Conservation (phyloP, 37 sponge, comb jelly and placozoan species). For the Amphimedon queenslandica region DNA sequence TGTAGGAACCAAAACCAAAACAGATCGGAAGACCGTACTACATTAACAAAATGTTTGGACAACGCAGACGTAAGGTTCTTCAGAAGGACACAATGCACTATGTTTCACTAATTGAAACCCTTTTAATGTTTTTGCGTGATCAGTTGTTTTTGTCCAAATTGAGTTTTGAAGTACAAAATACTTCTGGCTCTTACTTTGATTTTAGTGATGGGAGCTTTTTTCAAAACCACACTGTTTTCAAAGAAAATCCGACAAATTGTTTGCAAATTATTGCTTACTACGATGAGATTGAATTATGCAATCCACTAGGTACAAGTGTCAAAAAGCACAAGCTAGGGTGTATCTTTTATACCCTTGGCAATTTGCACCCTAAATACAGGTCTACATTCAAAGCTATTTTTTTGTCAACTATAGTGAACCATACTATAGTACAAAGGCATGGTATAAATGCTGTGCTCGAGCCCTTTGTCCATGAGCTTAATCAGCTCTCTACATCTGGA, state of each 20-base stretch:
- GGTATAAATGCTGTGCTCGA: constrained; percentile 5
- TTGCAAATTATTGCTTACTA: constrained; percentile 18
- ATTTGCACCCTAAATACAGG: constrained; percentile 15
- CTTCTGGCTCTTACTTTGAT: too few species aligned
- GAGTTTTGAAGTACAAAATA: too few species aligned
- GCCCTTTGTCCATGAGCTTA: constrained; percentile 14
- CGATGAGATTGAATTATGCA: constrained; percentile 23
- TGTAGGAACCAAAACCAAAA: too few species aligned
- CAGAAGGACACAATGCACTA: too few species aligned
- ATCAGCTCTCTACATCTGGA: not conserved
- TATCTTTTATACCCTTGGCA: constrained; percentile 5
- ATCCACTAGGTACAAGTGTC: constrained; percentile 3
- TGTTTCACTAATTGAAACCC: too few species aligned
- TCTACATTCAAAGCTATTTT: constrained; percentile 10
- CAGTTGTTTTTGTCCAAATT: too few species aligned
- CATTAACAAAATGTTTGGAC: too few species aligned
- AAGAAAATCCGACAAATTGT: not conserved
- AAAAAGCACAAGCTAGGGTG: constrained; percentile 26
- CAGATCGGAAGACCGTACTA: too few species aligned
- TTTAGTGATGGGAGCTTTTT: constrained; percentile 9
- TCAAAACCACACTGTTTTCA: constrained; percentile 5
- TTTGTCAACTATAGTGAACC: constrained; percentile 2
- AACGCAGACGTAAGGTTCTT: too few species aligned
- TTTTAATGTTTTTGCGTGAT: not conserved
- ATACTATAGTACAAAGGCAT: constrained; percentile 4